phyloP scores from a whole-genome alignment of 2,888 invertebrate genomes.

The Hedychridium roseum region DNA sequence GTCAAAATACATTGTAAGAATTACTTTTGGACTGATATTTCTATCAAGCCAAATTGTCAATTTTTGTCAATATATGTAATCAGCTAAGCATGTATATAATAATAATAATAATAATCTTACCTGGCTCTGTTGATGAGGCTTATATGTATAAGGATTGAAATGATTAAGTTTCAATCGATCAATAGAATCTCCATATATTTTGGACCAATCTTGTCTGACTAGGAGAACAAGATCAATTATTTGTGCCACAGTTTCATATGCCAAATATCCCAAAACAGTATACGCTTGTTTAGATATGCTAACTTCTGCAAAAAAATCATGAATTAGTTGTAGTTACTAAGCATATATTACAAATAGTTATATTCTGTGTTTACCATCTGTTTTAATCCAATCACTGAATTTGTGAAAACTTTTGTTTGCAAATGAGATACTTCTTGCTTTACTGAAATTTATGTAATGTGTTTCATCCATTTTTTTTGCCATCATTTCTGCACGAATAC shows the following conservation, averaged over 20 bases:
- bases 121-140: conserved; percentile 56
- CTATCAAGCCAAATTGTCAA: too few relatives aligned
- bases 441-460: conserved; percentile 78
- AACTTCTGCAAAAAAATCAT: conserved; percentile 58
- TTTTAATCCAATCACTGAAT: conserved; percentile 55
- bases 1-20: too few relatives aligned
- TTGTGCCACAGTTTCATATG: conserved; percentile 90
- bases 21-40: too few relatives aligned
- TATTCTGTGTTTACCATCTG: conserved; percentile 45
- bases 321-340: neutral
- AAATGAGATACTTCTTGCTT: conserved; percentile 82
- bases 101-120: conserved; percentile 32
- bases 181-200: conserved; percentile 74
- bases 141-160: conserved; percentile 67
- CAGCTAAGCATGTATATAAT: conserved; percentile 2
- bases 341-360: neutral
- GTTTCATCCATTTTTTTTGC: conserved; percentile 64
- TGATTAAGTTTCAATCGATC: conserved; percentile 72
- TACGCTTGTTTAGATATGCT: conserved; percentile 72
- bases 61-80: too few relatives aligned
- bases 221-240: conserved; percentile 85
- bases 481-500: conserved; percentile 67
- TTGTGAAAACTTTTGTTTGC: conserved; percentile 65
- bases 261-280: conserved; percentile 84
- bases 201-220: conserved; percentile 79